These are phyloP conservation scores for Contarinia nasturtii DNA, from an alignment of 1,140 invertebrate genomes.

Conservation along the genomic window DNA sequence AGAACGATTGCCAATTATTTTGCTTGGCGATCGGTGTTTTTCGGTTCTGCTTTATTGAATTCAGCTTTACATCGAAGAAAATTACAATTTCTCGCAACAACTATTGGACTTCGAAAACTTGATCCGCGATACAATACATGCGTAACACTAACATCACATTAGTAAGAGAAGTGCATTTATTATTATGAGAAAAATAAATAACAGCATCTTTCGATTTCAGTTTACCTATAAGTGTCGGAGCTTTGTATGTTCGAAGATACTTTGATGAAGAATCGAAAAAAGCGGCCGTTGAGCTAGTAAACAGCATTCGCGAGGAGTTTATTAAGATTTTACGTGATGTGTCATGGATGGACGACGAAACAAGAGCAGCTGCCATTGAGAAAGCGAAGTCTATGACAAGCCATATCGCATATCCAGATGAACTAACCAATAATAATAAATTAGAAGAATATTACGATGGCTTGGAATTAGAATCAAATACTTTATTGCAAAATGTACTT, in stretches of 20 bases:
- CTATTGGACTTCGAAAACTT: no score
- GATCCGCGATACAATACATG: no score
- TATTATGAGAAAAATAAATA: no score
- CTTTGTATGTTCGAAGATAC: slow-evolving; percentile 24
- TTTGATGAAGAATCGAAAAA: slow-evolving; percentile 25
- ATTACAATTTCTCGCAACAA: no score
- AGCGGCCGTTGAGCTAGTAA: slow-evolving; percentile 35
- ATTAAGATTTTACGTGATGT: slow-evolving; percentile 25
- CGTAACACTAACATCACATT: no score
- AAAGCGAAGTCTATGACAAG: slow-evolving; percentile 21
- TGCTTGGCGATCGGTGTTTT: background rate
- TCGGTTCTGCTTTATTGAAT: background rate
- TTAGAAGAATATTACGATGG: slow-evolving; percentile 28
- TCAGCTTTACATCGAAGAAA: no score
- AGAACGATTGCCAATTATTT: background rate
- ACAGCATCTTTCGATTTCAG: background rate
- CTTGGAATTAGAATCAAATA: slow-evolving; percentile 24
- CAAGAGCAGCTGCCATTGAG: slow-evolving; percentile 19
- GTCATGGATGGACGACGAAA: slow-evolving; percentile 37
- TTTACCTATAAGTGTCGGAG: background rate
- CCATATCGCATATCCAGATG: slow-evolving; percentile 27
- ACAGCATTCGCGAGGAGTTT: slow-evolving; percentile 27
- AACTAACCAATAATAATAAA: slow-evolving; percentile 25
- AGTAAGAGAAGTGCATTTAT: no score
- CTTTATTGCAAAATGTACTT: background rate